Base-by-base conservation (phyloP, 2,113 vertebrate species). In the Crotalus helleri region DNA sequence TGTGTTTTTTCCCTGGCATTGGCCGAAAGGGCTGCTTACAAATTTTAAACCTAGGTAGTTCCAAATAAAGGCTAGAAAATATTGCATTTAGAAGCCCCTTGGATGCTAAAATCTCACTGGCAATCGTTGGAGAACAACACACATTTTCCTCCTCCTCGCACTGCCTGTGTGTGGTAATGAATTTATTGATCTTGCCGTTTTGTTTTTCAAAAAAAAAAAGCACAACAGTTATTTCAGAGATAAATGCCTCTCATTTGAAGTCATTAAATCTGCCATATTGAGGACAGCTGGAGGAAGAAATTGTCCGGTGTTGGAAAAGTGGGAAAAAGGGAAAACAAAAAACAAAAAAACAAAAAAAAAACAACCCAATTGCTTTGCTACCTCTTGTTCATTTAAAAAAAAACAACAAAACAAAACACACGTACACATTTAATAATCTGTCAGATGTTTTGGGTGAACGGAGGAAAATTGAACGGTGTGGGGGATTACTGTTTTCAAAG, bases 191-290 rank as follows among this genome's bases (percentile, higher is more conserved):
- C 97, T 97, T 96, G 94, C 93, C 92, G 85, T 96, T 96, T 87
- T 69, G 39, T 64, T 5, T 13, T 53, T 6, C 49, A 7, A 7
- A 6, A 6, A 49, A 54, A 94, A 89, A 94, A 86, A 90, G 96
- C 95, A 96, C 96, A 96, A 96, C 93, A 92, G 94, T 97, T 95
- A 95, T 96, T 98, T 97, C 95, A 94, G 95, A 97, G 96, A 97
- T 96, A 97, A 97, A 98, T 96, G 95, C 90, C 96, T 95, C 96
- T 96, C 94, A 94, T 96, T 96, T 96, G 94, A 95, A 95, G 95
- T 96, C 97, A 97, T 97, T 97, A 97, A 97, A 97, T 96, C 97
- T 96, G 96, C 95, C 93, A 93, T 4, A 0, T 85, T 85, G 93
- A 94, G 92, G 96, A 96, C 95, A 95, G 95, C 94, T 95, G 92